Conservation (phyloP, 2,888 invertebrate genomes). For the Megastigmus dorsalis region DNA sequence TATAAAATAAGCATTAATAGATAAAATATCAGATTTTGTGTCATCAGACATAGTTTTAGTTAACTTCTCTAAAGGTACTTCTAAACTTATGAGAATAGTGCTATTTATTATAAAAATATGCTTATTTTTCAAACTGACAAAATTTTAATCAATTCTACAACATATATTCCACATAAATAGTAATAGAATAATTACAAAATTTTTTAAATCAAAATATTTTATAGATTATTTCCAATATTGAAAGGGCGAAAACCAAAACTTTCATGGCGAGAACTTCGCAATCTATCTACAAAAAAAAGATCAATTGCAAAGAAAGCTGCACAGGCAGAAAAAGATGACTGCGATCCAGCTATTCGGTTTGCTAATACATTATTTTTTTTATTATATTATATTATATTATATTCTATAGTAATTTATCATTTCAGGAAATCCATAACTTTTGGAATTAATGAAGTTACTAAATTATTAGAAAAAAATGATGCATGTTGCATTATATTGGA, state of each 20-base stretch:
- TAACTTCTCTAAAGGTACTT: no score
- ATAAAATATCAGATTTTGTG: no score
- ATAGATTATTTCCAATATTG: slow-evolving; percentile 62
- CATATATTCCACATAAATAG: no score
- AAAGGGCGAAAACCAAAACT: slow-evolving; percentile 55
- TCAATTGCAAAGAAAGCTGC: slow-evolving; percentile 56
- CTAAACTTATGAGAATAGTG: no score
- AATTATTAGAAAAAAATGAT: slow-evolving; percentile 66
- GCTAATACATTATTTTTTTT: not conserved
- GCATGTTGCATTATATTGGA: slow-evolving; percentile 67
- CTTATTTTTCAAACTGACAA: no score
- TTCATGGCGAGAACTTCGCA: slow-evolving; percentile 62
- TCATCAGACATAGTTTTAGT: no score
- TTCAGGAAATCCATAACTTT: slow-evolving; percentile 57
- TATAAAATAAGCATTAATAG: no score
- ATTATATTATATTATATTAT: not conserved
- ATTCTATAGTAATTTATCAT: not conserved
- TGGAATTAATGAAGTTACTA: slow-evolving; percentile 69
- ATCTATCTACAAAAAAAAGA: slow-evolving; percentile 64
- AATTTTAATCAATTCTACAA: no score
- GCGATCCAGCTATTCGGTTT: slow-evolving; percentile 54
- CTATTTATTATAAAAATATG: no score
- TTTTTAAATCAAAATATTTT: slow-evolving; percentile 27
- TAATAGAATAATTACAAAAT: no score
- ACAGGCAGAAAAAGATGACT: slow-evolving; percentile 38